Conservation (phyloP, 2,113 vertebrate species). For the Sterna hirundo region DNA sequence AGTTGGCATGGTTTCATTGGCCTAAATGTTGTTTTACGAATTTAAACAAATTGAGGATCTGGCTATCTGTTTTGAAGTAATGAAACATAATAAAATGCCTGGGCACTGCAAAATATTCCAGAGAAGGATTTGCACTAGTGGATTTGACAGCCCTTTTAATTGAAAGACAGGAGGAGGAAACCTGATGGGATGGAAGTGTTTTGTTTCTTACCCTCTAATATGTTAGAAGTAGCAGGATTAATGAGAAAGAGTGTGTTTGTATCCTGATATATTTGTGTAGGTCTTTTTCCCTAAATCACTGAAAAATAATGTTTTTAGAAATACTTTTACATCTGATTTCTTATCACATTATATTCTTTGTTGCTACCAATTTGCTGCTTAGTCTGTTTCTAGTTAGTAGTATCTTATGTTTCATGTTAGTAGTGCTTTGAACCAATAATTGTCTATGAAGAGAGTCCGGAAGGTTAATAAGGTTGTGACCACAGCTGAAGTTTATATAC, state of each 20-base stretch:
- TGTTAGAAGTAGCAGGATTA: neutral
- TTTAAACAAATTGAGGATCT: neutral
- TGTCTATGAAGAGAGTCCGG: neutral
- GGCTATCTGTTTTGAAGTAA: neutral
- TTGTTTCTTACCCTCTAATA: neutral
- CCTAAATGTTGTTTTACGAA: neutral
- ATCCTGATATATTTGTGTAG: neutral
- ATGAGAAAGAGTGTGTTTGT: neutral
- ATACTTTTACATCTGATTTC: neutral
- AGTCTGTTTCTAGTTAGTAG: neutral
- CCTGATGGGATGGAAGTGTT: neutral
- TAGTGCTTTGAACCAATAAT: neutral
- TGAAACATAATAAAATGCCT: neutral
- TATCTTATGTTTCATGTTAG: neutral
- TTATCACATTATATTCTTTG: neutral
- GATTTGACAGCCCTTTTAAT: neutral
- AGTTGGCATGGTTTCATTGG: neutral
- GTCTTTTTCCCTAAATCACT: neutral
- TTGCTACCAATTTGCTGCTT: neutral
- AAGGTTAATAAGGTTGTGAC: neutral
- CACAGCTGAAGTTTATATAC: neutral
- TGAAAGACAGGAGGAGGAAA: neutral
- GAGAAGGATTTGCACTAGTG: neutral
- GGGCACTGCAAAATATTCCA: neutral
- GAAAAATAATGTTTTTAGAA: neutral